phyloP scores from a whole-genome alignment of 1,140 invertebrate species.

The Camponotus vicinus region DNA sequence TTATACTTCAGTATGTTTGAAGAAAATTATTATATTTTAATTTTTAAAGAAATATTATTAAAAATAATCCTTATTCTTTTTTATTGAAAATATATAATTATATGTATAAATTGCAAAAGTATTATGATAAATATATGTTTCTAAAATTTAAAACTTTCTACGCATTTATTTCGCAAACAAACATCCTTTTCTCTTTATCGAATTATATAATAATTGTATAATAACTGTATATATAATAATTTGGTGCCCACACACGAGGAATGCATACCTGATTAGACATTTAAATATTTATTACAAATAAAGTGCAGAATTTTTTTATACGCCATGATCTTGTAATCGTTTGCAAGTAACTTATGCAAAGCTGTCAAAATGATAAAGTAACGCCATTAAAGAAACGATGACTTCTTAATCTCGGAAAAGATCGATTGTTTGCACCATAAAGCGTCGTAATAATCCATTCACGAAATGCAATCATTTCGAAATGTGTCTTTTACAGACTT shows the following conservation, averaged over 20 bases:
- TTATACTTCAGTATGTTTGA: too few species aligned
- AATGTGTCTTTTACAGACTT: conserved; percentile 10
- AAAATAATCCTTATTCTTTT: not conserved
- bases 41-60: too few species aligned
- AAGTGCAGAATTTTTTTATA: not conserved
- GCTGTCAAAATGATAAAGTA: conserved; percentile 1
- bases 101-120: not conserved
- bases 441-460: conserved; percentile 22
- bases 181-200: not conserved
- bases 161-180: not conserved
- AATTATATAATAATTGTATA: too few species aligned
- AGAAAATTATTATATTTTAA: too few species aligned
- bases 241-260: not conserved
- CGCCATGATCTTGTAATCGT: not conserved
- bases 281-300: conserved; percentile 8
- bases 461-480: not conserved
- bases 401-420: not conserved
- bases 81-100: not conserved
- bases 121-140: not conserved
- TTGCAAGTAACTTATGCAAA: not conserved
- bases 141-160: not conserved
- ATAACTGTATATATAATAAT: not conserved
- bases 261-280: not conserved
- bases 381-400: not conserved
- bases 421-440: not conserved